Evolutionary conservation across 2,888 invertebrate genomes (phyloP).

Genomic region (Punctoribates punctum): DNA sequence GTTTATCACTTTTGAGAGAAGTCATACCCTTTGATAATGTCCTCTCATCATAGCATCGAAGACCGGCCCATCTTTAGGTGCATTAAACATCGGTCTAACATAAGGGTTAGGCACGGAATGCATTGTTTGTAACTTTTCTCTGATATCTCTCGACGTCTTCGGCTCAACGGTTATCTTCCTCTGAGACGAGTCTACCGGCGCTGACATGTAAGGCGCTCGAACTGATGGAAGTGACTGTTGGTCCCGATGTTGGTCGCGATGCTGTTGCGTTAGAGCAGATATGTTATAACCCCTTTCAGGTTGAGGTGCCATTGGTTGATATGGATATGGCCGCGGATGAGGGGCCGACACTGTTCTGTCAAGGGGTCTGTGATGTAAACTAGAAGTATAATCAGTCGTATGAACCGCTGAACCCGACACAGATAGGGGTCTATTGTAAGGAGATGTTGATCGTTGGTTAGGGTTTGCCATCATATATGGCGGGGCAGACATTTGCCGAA

Average conservation of each 20-base stretch:
- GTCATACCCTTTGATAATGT: background rate
- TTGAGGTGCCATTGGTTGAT: background rate
- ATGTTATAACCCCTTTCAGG: too few species aligned
- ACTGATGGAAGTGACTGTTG: background rate
- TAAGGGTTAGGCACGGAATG: background rate
- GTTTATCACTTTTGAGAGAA: background rate
- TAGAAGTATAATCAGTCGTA: background rate
- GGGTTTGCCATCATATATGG: background rate
- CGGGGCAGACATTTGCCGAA: background rate
- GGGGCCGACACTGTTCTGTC: background rate
- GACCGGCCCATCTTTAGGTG: background rate
- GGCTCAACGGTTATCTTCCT: constrained; percentile 12
- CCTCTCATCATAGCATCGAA: background rate
- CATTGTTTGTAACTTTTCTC: background rate
- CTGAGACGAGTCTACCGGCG: background rate
- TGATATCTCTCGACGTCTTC: background rate
- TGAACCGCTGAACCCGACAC: background rate
- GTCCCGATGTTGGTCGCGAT: background rate
- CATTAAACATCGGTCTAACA: background rate
- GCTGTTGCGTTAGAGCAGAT: too few species aligned
- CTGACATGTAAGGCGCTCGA: background rate
- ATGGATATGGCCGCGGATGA: background rate
- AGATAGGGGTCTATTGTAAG: background rate
- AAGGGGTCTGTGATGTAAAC: background rate
- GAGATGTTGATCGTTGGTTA: background rate